phyloP scores from a whole-genome alignment of 2,113 vertebrate species.

The Hyla sarda region DNA sequence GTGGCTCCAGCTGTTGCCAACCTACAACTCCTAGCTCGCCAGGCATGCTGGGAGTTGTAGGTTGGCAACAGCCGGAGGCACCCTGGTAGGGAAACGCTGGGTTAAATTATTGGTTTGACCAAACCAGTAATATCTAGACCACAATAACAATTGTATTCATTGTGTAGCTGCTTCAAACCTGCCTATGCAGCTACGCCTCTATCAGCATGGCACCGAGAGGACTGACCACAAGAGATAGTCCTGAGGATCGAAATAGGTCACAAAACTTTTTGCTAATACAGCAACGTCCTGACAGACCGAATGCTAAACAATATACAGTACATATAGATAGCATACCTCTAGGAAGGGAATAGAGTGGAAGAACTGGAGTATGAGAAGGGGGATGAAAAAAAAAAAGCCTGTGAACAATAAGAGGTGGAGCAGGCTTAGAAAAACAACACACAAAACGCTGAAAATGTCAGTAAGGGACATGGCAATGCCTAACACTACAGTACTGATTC shows the following conservation, averaged over 20 bases:
- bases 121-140: too few species aligned
- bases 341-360: background rate
- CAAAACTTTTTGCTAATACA: background rate
- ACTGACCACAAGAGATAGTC: constrained; percentile 1
- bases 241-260: background rate
- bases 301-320: background rate
- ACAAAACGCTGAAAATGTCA: constrained; percentile 13
- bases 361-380: background rate
- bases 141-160: background rate
- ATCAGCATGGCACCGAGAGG: background rate
- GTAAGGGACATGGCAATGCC: background rate
- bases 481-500: background rate
- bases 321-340: background rate
- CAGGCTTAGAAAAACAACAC: constrained; percentile 5
- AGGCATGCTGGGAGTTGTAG: too few species aligned
- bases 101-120: too few species aligned
- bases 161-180: background rate
- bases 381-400: background rate
- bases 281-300: background rate
- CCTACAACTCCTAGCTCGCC: too few species aligned
- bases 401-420: constrained; percentile 48
- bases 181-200: background rate
- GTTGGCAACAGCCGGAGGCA: too few species aligned
- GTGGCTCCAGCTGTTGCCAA: too few species aligned
- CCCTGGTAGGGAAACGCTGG: too few species aligned